Evolutionary conservation across 2,888 invertebrate genomes (phyloP).

Genomic region (Megalurothrips usitatus): DNA sequence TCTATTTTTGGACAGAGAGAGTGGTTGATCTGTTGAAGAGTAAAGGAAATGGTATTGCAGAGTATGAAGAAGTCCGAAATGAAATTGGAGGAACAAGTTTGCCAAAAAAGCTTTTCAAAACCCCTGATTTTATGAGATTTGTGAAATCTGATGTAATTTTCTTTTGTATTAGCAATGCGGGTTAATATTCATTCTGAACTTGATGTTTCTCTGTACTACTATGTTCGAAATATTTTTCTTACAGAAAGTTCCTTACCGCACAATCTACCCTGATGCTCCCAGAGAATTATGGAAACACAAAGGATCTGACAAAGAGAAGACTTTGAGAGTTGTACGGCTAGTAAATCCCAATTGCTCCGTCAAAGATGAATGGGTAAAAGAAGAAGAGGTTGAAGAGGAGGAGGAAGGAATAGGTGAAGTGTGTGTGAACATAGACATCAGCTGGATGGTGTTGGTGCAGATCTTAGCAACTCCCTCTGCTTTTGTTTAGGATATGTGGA

Average conservation of each 20-base stretch:
- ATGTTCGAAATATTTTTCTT: constrained; percentile 31
- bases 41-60: constrained; percentile 52
- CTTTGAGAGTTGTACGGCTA: constrained; percentile 52
- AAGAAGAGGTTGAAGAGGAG: constrained; percentile 48
- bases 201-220: constrained; percentile 20
- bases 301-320: constrained; percentile 49
- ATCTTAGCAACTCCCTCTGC: constrained; percentile 15
- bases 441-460: constrained; percentile 2
- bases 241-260: constrained; percentile 52
- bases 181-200: constrained; percentile 44
- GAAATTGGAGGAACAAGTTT: constrained; percentile 48
- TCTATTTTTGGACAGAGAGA: constrained; percentile 52
- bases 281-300: constrained; percentile 53
- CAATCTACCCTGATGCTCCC: constrained; percentile 55
- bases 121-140: constrained; percentile 50
- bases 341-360: constrained; percentile 33
- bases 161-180: neutral
- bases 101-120: constrained; percentile 49
- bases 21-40: constrained; percentile 54
- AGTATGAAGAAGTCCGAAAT: constrained; percentile 50
- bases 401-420: constrained; percentile 37
- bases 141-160: constrained; percentile 44
- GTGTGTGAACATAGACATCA: neutral
- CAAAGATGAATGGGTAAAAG: constrained; percentile 42
- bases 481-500: constrained; percentile 38